Percentiles rank a stretch among this genome's conserved stretches.
Conservation (phyloP, 2,797 vertebrate species). For the Melanogrammus aeglefinus region DNA sequence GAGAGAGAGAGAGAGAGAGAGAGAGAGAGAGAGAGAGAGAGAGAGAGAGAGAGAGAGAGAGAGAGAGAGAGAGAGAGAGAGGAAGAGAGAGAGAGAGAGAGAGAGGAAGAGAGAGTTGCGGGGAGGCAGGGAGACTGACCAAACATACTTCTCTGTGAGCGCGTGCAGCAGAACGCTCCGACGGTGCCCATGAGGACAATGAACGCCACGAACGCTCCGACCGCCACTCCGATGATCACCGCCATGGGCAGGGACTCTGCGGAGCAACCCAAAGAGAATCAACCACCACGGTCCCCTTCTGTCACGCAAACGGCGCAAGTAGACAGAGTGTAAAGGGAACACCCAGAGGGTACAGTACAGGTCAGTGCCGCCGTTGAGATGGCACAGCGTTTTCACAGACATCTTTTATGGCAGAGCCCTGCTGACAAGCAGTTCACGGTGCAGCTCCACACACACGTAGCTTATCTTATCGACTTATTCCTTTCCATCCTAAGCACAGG, state of each 20-base stretch:
- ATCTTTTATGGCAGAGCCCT: not conserved
- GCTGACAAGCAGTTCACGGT: slow-evolving; percentile 5
- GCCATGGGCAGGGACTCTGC: slow-evolving; percentile 95
- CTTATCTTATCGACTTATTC: not conserved
- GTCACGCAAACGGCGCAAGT: not conserved
- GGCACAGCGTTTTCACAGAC: not conserved
- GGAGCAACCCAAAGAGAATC: slow-evolving; percentile 27
- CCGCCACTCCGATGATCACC: slow-evolving; percentile 96
- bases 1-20: too few species aligned
- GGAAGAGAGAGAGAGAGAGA: too few species aligned
- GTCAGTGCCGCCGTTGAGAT: not conserved
- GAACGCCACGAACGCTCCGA: slow-evolving; percentile 94
- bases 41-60: not conserved
- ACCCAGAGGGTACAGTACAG: not conserved
- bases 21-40: not conserved
- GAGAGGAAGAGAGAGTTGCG: too few species aligned
- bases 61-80: too few species aligned
- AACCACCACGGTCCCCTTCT: not conserved
- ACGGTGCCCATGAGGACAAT: slow-evolving; percentile 97
- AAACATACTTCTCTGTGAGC: slow-evolving; percentile 95
- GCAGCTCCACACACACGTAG: not conserved
- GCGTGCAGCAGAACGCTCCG: slow-evolving; percentile 95
- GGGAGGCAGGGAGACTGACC: slow-evolving; percentile 7
- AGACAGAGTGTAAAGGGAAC: not conserved
- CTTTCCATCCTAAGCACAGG: slow-evolving; percentile 11